These are phyloP conservation scores for Zalophus californianus DNA, from an alignment of 2,797 vertebrate genomes.

Conservation along the genomic window DNA sequence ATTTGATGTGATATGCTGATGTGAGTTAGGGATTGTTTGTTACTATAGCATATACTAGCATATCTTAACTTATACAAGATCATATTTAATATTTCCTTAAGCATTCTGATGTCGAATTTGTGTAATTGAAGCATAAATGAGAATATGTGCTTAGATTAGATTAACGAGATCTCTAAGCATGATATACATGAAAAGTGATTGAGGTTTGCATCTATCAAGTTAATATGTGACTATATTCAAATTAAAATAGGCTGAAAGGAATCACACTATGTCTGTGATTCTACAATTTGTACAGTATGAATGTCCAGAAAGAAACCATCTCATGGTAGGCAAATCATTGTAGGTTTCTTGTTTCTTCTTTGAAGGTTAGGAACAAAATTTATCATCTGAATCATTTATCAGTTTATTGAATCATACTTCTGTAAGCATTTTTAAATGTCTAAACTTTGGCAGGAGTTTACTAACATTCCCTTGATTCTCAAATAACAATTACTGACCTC, in stretches of 20 bases:
- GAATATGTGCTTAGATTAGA: background rate
- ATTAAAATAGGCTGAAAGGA: background rate
- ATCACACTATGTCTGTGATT: background rate
- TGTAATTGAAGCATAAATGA: background rate
- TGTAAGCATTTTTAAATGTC: background rate
- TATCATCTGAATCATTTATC: background rate
- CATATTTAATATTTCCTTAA: background rate
- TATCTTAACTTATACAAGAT: background rate
- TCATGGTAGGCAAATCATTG: background rate
- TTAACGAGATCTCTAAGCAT: background rate
- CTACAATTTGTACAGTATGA: background rate
- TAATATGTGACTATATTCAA: background rate
- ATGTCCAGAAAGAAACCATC: background rate
- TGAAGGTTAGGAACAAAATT: background rate
- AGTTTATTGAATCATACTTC: background rate
- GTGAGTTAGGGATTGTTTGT: background rate
- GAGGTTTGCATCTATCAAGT: background rate
- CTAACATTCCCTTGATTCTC: background rate
- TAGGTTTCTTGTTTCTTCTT: background rate
- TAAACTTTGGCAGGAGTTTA: background rate
- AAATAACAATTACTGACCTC: background rate
- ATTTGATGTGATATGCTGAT: background rate
- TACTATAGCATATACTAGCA: background rate
- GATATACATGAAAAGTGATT: background rate
- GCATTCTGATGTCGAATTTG: constrained; percentile 6